Base-by-base conservation (phyloP, 2,888 invertebrate genomes). In the Lepidocyrtoides sp. region DNA sequence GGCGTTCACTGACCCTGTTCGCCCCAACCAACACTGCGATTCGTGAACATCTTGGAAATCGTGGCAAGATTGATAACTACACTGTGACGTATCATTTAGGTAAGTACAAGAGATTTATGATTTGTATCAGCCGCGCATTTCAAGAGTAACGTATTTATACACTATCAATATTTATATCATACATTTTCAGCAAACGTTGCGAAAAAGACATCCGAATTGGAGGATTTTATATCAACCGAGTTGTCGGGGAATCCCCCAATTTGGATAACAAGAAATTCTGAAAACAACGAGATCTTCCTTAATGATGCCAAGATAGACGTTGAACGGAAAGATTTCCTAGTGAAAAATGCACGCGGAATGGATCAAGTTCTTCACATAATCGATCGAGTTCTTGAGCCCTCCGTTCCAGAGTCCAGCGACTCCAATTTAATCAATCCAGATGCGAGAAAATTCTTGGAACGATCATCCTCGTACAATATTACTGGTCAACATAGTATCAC, bases 21-120 rank as follows among this genome's bases (percentile, higher is more conserved):
- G 98, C 98, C 85, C 98, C 98, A 10, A 98, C 97, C 93, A 98
- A 98, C 95, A 96, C 97, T 93, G 98, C 98, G 90, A 98, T 98
- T 96, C 97, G 97, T 95, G 96, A 96, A 92, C 97, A 96, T 95
- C 96, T 96, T 92, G 96, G 66, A 29, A 66, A 79, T 79, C 92
- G 85, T 60, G 94, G 93, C 60, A 93, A 92, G 87, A 90, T 93
- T 83, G 93, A 93, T 88, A 93, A 93, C 91, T 92, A 92, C 84
- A 93, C 93, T 17, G 91, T 94, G 63, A 88, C 92, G 57, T 94
- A 94, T 86, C 94, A 94, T 92, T 92, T 94, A 75, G 91, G 94
- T 94, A 92, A 86, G 69, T 63, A 48, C 32, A 69, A 7, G 12
- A 32, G n/a, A n/a, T 66, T 66, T 20, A 20, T 10, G 14, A 51